Conservation (phyloP, 2,888 invertebrate species). For the Molanna angustata region DNA sequence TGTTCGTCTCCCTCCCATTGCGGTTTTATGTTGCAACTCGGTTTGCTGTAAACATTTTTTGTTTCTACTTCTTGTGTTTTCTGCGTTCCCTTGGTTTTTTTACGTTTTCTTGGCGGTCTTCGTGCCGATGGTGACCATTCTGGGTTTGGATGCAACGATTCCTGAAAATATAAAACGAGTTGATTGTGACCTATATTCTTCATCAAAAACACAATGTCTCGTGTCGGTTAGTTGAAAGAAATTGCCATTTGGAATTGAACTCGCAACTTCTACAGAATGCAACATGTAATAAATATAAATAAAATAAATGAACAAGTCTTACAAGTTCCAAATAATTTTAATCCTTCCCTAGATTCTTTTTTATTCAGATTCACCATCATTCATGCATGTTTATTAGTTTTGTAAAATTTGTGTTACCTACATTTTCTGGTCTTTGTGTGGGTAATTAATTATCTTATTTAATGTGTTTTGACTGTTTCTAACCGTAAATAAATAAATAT, state of each 20-base stretch:
- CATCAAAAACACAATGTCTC: neutral
- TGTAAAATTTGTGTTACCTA: no score
- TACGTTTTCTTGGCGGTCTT: slow-evolving; percentile 25
- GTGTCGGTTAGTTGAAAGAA: neutral
- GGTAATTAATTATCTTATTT: no score
- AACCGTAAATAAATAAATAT: no score
- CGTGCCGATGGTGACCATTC: slow-evolving; percentile 27
- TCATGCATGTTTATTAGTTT: no score
- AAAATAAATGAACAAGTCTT: no score
- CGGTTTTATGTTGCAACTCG: neutral
- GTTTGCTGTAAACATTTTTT: neutral
- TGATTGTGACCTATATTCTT: neutral
- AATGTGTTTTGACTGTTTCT: no score
- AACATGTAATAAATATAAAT: no score
- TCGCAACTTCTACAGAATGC: neutral
- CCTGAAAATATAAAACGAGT: neutral
- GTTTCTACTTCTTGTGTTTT: neutral
- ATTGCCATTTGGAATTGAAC: neutral
- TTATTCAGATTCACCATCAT: no score
- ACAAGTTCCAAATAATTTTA: no score
- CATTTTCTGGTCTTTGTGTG: no score
- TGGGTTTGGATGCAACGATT: neutral
- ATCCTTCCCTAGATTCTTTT: no score
- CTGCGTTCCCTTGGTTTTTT: slow-evolving; percentile 7
- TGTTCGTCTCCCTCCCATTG: slow-evolving; percentile 25